Base-by-base conservation (phyloP, 1,140 invertebrate genomes). In the Drosophila pachea region DNA sequence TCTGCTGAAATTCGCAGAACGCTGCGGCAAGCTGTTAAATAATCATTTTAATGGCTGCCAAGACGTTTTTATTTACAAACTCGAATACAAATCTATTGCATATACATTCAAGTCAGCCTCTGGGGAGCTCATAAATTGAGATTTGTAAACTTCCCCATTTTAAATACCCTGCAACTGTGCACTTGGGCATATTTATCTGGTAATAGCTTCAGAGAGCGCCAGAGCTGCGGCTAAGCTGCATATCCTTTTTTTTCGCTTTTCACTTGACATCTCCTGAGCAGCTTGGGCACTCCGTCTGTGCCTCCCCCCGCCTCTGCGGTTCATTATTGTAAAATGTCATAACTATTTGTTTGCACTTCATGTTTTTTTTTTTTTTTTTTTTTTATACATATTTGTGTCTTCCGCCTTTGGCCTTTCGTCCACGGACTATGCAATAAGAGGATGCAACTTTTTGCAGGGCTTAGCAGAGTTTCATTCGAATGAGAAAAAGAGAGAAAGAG, bases 41-140 rank as follows among this genome's bases (percentile, higher is more conserved):
- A 65, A 33, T 54, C 48, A 36, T 49, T 48, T 66, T 59, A 45
- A 59, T 70, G 40, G 29, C 40, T 31, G 43, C 7, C 31, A 11
- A 35, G 22, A 16, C 50, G n/a, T 40, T 40, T 47, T 40, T 47
- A 52, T 64, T 61, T 65, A 32, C 9, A 45, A 70, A 52, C 38
- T 14, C 7, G 12, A 56, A 33, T 32, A 32, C 32, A 35, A 54
- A 54, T 63, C 42, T n/a, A 40, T 33, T 8, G 7, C 35, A 9
- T 9, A 40, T 43, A 43, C 5, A 36, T 54, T 64, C 55, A 22
- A 5, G 11, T 33, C 11, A n/a, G 40, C 12, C 56, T 48, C 55
- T 40, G 14, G 6, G 14, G 47, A 38, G 49, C 61, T 74, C 65
- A 75, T 76, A 77, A 86, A 86, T 79, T 86, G 72, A 69, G 73